Conservation (phyloP, 2,113 vertebrate genomes). For the Sinocyclocheilus grahami region DNA sequence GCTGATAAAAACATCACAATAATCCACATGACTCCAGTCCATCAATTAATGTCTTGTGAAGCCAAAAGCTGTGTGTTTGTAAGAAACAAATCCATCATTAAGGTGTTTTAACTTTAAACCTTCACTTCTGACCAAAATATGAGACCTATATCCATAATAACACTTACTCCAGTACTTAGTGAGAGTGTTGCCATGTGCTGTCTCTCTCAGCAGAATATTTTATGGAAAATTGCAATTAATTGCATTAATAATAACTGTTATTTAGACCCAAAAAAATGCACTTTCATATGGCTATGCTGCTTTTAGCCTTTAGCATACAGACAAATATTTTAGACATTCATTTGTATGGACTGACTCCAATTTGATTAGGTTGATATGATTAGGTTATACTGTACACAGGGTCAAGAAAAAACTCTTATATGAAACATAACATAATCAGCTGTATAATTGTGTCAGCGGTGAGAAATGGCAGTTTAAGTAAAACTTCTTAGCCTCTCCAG, state of each 20-base stretch:
- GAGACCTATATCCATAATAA: too few relatives aligned
- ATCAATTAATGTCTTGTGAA: not conserved
- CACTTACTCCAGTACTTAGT: not conserved
- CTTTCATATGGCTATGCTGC: not conserved
- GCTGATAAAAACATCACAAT: not conserved
- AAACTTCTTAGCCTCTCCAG: not conserved
- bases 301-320: not conserved
- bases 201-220: not conserved
- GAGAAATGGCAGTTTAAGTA: constrained; percentile 11
- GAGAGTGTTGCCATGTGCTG: not conserved
- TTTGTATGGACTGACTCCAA: constrained; percentile 12
- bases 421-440: constrained; percentile 23
- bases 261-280: not conserved
- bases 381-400: constrained; percentile 18
- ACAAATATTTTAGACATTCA: constrained; percentile 1
- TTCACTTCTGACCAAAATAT: not conserved
- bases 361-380: constrained; percentile 6
- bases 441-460: constrained; percentile 1
- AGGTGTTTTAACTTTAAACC: too few relatives aligned
- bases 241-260: constrained; percentile 1
- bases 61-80: too few relatives aligned
- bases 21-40: not conserved
- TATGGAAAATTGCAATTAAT: not conserved
- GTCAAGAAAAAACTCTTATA: not conserved
- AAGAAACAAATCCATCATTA: not conserved